A percentile compares a stretch with the other conserved stretches of the same genome.
Evolutionary conservation across 2,797 vertebrate genomes (phyloP).

Genomic region (Enteromius afrohamiltoni): DNA sequence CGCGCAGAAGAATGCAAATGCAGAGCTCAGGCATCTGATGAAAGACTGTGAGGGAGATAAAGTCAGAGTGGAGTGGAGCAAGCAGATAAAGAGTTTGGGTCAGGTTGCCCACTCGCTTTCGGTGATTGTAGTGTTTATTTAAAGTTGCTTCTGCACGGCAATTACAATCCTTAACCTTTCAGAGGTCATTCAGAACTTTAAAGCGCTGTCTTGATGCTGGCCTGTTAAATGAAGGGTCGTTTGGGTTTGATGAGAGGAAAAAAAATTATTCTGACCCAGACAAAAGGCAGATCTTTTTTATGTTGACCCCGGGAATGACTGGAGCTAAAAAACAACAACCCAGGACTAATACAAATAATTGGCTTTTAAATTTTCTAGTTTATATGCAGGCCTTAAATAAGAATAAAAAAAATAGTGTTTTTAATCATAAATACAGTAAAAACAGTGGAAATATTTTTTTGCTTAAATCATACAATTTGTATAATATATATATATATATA

Average conservation of each 20-base stretch:
- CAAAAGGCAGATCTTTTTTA: not conserved
- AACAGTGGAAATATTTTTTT: not conserved
- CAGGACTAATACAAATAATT: not conserved
- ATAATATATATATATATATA: too few relatives aligned
- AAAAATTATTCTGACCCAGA: not conserved
- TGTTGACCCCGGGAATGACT: not conserved
- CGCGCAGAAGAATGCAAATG: conserved; percentile 68
- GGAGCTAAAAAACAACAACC: not conserved
- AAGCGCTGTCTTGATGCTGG: not conserved
- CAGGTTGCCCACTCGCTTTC: not conserved
- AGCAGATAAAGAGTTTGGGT: conserved; percentile 45
- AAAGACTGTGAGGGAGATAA: conserved; percentile 45
- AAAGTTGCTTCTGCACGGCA: not conserved
- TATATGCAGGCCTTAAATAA: not conserved
- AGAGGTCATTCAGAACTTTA: conserved; percentile 1
- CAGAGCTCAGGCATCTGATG: conserved; percentile 52
- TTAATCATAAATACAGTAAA: not conserved
- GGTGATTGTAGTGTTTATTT: conserved; percentile 4
- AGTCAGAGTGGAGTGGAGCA: conserved; percentile 33
- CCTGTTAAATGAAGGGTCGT: not conserved
- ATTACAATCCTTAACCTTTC: conserved; percentile 28
- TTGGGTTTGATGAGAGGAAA: conserved; percentile 3
- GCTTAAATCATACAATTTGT: too few relatives aligned
- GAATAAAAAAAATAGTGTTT: not conserved
- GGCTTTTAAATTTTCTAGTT: not conserved